Conservation (phyloP, 2,797 vertebrate genomes). For the Onychomys leucogaster region DNA sequence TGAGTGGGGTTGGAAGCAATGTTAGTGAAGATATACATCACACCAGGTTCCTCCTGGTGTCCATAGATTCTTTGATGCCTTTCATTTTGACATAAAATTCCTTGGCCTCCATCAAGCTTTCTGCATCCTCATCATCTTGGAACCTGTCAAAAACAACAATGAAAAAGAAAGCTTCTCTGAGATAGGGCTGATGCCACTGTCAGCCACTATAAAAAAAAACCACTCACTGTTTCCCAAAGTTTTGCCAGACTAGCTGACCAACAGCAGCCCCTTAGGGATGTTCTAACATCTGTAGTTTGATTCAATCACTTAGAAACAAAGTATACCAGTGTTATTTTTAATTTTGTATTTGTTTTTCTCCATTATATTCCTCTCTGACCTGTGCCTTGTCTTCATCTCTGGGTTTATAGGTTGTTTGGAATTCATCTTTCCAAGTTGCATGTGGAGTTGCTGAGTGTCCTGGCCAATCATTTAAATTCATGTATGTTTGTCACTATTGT, state of each 20-base stretch:
- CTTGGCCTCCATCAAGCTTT: not conserved
- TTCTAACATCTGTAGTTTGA: not conserved
- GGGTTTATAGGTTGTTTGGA: constrained; percentile 82
- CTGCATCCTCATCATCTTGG: not conserved
- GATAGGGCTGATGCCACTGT: not conserved
- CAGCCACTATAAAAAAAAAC: not conserved
- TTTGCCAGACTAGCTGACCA: not conserved
- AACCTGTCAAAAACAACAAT: not conserved
- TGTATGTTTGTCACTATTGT: constrained; percentile 91
- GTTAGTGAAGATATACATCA: not conserved
- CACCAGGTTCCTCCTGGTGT: not conserved
- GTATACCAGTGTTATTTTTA: not conserved
- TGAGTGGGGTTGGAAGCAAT: not conserved
- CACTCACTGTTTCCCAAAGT: accelerated
- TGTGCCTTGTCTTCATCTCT: not conserved
- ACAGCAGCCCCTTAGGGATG: accelerated
- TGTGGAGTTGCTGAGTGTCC: constrained; percentile 78
- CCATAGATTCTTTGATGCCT: not conserved
- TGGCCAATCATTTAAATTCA: not conserved
- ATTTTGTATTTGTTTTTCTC: not conserved
- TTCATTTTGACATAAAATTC: not conserved
- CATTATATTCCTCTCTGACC: not conserved
- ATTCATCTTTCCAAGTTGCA: constrained; percentile 63
- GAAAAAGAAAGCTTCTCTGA: not conserved
- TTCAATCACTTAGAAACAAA: not conserved